A percentile compares a stretch with the other conserved stretches of the same genome.
Evolutionary conservation across 2,797 vertebrate genomes (phyloP).

Genomic region (Hydrolagus colliei): DNA sequence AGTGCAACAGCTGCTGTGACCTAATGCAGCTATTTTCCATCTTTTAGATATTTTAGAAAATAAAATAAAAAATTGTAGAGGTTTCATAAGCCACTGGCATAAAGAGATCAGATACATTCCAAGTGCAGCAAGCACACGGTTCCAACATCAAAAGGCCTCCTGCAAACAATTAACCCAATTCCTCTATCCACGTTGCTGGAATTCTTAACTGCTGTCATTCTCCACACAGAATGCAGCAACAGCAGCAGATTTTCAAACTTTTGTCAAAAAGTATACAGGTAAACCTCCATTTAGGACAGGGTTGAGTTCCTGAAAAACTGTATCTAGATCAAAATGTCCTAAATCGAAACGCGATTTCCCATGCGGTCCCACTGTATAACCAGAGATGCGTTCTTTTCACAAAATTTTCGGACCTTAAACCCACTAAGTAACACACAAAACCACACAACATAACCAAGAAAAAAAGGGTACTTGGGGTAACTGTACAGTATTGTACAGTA

Average conservation of each 20-base stretch:
- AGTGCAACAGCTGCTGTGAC: background rate
- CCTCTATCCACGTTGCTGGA: slow-evolving; percentile 39
- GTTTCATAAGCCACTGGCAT: slow-evolving; percentile 16
- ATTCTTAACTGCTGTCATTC: slow-evolving; percentile 41
- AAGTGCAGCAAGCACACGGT: slow-evolving; percentile 3
- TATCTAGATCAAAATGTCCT: no score
- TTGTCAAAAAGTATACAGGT: background rate
- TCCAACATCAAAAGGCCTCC: slow-evolving; percentile 36
- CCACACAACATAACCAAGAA: no score
- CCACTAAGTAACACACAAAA: no score
- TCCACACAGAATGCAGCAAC: background rate
- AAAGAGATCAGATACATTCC: background rate
- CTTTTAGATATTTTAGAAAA: background rate
- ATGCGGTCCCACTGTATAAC: no score
- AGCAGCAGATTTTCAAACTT: slow-evolving; percentile 35
- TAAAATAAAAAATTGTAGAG: background rate
- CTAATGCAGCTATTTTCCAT: background rate
- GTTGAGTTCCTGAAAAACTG: no score
- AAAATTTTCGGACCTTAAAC: no score
- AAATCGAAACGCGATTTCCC: no score
- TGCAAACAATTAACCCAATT: slow-evolving; percentile 48
- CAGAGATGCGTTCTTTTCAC: no score
- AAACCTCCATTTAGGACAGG: no score
- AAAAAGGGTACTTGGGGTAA: no score
- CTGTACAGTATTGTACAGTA: no score